Evolutionary conservation across 2,113 vertebrate genomes (phyloP), one percentile per base, ranked within the genome.

Genomic region (Scophthalmus maximus): DNA sequence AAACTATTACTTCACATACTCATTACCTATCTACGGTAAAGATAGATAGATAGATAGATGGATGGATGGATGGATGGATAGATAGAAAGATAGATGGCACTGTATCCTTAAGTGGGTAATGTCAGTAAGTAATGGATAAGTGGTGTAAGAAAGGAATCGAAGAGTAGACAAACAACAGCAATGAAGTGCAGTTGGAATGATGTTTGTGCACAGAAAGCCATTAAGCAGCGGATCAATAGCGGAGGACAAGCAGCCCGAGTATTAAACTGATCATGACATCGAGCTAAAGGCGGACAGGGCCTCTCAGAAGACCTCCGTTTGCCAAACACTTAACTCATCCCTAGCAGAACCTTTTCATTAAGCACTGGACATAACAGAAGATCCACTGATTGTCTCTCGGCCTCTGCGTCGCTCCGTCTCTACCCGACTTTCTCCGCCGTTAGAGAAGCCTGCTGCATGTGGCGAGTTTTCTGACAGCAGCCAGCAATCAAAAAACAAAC

Each of bases 251-350:
- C 55, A 81, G 78, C 18, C 73, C n/a, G 68, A 76, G 86, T 89
- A 84, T 85, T 83, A 84, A 88, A 88, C 61, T 76, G 73, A 85
- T 90, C 79, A 81, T 79, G 86, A 89, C 87, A 89, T 88, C 76
- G 74, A 64, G 76, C 80, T 79, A 63, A 83, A 80, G 74, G 83
- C 81, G 82, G 60, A 70, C 57, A 75, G n/a, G 58, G 69, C 81
- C 78, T 79, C 81, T 40, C n/a, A n/a, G 64, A 79, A 77, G 81
- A 74, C 79, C 85, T 87, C 70, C 72, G 64, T 64, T 81, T 87
- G 82, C 78, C 85, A 90, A 57, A 72, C 73, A 55, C 69, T 81
- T 79, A 79, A 75, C 83, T 82, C 80, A 78, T 77, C 75, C 61
- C 32, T 74, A 57, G 70, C 63, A 65, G 29, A 71, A 68, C 44